Evolutionary conservation across 2,113 vertebrate genomes (phyloP), one percentile per base, ranked within the genome.

Genomic region (Oxyruncus cristatus): DNA sequence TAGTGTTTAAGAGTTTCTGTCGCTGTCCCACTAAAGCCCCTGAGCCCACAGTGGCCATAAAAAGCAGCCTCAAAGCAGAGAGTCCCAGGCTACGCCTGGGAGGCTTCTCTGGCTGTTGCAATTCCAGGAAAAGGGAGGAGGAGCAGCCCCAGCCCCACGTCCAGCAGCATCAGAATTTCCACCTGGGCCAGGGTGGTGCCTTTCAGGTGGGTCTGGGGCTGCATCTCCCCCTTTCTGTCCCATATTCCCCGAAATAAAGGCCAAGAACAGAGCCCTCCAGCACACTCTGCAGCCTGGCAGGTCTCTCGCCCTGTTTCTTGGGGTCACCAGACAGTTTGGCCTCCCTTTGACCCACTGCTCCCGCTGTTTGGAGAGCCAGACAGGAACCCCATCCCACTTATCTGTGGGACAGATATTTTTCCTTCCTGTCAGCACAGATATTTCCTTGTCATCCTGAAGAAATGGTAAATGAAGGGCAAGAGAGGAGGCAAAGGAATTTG

Each of bases 111-210:
- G 28, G 73, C 16, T 76, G 21, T 7, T 6, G 23, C 20, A 58
- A 8, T 21, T 12, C 15, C 35, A 35, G 52, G 16, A 22, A 8
- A 75, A 50, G 19, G 55, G 55, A 30, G 12, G 55, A 28, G 56
- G 49, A 83, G 58, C 30, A 56, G 12, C 37, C 37, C 24, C n/a
- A 8, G 37, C 4, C 3, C 32, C 18, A 1, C 0, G 7, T 14
- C 44, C 24, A 28, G 19, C 2, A 3, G 52, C 75, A 39, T 2
- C 14, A 21, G 33, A 27, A n/a, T 42, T 53, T 61, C 59, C 68
- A 16, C 1, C 30, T 5, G 14, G 23, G 12, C 42, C 22, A 15
- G 2, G 2, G 41, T 0, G 6, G 17, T 52, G 52, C 13, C 42
- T 50, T 30, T 28, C 53, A 37, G 56, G 32, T 22, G 30, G 11